Conservation (phyloP, 2,888 invertebrate species). For the Incurvaria masculella region DNA sequence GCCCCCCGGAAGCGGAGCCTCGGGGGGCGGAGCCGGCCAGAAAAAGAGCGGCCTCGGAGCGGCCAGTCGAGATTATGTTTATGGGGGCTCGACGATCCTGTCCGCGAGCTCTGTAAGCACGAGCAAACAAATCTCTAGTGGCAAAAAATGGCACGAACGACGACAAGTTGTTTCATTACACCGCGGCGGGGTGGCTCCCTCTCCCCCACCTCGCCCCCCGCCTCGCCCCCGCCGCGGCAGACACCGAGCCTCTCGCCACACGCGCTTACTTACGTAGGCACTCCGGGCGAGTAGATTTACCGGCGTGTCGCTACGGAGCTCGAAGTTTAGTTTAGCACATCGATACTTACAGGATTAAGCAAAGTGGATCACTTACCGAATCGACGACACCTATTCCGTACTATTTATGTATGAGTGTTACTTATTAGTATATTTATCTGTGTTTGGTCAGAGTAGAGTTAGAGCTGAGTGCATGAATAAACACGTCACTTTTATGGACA, state of each 20-base stretch:
- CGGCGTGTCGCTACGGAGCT: background rate
- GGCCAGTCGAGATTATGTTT: conserved; percentile 49
- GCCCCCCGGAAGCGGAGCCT: conserved; percentile 23
- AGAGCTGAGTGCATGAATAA: no score
- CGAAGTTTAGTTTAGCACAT: background rate
- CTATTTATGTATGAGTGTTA: no score
- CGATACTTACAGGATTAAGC: no score
- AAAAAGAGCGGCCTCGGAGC: conserved; percentile 48
- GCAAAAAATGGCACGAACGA: conserved; percentile 49
- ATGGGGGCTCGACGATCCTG: conserved; percentile 52
- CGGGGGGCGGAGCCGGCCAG: conserved; percentile 29
- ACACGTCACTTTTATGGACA: no score
- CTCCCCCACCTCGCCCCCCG: conserved; percentile 23
- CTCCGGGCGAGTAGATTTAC: background rate
- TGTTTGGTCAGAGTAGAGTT: no score
- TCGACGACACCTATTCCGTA: no score
- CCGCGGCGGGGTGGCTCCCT: conserved; percentile 15
- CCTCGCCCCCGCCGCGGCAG: background rate
- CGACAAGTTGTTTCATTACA: conserved; percentile 47
- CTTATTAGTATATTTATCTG: no score
- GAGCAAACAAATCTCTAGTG: conserved; percentile 52
- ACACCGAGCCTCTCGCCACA: conserved; percentile 29
- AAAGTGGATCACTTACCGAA: no score
- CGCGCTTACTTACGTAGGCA: no score
- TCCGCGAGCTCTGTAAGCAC: conserved; percentile 40